phyloP scores from a whole-genome alignment of 2,888 invertebrate species.

The Prosopocoilus inquinatus region DNA sequence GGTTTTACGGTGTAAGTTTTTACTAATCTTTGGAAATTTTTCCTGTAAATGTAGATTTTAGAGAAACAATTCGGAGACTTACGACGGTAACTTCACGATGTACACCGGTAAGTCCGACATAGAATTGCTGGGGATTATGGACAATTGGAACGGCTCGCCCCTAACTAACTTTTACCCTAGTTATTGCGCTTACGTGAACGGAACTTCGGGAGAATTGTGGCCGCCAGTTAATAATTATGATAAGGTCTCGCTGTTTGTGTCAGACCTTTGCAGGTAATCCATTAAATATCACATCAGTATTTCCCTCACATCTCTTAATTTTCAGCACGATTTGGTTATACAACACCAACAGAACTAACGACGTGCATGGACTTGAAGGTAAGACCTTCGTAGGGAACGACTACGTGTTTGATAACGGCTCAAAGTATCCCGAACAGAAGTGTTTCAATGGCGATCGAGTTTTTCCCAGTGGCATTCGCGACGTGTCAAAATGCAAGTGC shows the following conservation, averaged over 20 bases:
- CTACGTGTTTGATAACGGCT: conserved; percentile 72
- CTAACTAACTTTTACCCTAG: conserved; percentile 56
- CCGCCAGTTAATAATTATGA: conserved; percentile 64
- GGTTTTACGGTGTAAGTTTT: conserved; percentile 72
- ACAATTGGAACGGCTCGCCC: conserved; percentile 66
- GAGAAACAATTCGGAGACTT: conserved; percentile 71
- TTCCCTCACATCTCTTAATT: background rate
- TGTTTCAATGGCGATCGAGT: conserved; percentile 60
- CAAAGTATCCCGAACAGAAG: conserved; percentile 56
- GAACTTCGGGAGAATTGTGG: conserved; percentile 79
- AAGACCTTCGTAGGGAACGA: conserved; percentile 58
- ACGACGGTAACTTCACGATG: conserved; percentile 77
- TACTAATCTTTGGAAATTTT: background rate
- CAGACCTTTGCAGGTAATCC: conserved; percentile 74
- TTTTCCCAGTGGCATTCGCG: conserved; percentile 61
- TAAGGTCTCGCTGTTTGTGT: conserved; percentile 65
- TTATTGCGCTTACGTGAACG: conserved; percentile 67
- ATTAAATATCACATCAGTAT: background rate
- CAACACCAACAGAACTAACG: conserved; percentile 3
- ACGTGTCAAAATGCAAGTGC: conserved; percentile 66
- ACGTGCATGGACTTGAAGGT: conserved; percentile 55
- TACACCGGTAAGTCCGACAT: conserved; percentile 69
- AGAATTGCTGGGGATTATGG: conserved; percentile 64
- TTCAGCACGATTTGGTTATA: background rate
- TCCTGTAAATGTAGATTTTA: conserved; percentile 45